Conservation (phyloP, 2,797 vertebrate species). For the Podarcis lilfordi region DNA sequence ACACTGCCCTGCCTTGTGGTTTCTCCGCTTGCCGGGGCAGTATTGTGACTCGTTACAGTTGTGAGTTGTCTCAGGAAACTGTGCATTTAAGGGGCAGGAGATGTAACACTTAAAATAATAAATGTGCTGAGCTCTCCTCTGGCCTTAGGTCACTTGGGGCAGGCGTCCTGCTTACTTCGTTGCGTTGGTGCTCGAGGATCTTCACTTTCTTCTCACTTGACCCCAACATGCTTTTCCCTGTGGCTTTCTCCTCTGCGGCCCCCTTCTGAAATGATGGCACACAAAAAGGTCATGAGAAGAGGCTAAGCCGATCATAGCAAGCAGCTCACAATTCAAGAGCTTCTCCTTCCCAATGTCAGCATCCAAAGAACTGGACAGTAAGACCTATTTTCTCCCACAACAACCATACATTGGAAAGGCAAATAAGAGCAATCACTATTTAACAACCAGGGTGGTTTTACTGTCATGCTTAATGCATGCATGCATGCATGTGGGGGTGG, state of each 20-base stretch:
- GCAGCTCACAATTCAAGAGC: background rate
- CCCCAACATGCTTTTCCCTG: constrained; percentile 70
- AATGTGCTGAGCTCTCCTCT: background rate
- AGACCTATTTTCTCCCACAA: background rate
- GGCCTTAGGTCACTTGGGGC: no score
- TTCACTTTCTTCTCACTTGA: constrained; percentile 93
- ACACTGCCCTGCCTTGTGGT: background rate
- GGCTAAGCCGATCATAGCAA: constrained; percentile 40
- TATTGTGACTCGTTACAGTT: background rate
- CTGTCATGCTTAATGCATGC: no score
- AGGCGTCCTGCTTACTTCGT: constrained; percentile 85
- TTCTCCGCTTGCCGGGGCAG: background rate
- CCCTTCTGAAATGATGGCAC: constrained; percentile 67
- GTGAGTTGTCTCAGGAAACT: background rate
- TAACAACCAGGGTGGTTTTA: background rate
- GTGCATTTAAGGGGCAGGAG: background rate
- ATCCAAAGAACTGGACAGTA: background rate
- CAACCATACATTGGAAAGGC: background rate
- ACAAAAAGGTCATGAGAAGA: constrained; percentile 42
- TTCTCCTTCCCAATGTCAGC: background rate
- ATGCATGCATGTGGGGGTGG: no score
- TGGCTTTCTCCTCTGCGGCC: constrained; percentile 61
- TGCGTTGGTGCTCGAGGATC: constrained; percentile 96
- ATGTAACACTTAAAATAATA: no score
- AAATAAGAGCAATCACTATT: background rate